These are phyloP conservation scores for Artibeus jamaicensis DNA, from an alignment of 2,797 vertebrate species.

Conservation along the genomic window DNA sequence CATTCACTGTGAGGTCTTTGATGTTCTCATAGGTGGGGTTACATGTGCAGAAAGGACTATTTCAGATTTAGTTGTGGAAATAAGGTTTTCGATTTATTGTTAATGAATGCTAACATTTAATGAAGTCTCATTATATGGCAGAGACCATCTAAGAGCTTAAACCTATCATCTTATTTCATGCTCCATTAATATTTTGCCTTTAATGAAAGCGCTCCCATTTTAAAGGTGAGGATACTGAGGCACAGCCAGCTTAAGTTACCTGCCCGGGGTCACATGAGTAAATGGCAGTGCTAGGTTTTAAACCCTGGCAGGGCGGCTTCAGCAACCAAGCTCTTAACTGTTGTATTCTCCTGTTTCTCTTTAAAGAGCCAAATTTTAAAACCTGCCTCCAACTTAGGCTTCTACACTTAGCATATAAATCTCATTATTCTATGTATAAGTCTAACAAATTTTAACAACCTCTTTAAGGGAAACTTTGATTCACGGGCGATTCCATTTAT, in stretches of 20 bases:
- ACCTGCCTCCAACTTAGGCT: not conserved
- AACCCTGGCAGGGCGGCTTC: not conserved
- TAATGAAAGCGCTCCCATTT: not conserved
- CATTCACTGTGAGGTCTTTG: not conserved
- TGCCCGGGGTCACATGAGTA: not conserved
- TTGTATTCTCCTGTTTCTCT: not conserved
- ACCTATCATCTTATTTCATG: not conserved
- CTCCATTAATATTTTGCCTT: not conserved
- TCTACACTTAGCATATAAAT: not conserved
- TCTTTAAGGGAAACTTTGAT: slow-evolving; percentile 48
- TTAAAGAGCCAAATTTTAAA: not conserved
- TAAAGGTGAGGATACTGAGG: not conserved
- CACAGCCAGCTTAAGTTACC: no score
- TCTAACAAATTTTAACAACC: slow-evolving; percentile 19
- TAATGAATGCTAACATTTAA: not conserved
- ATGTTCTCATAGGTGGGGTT: not conserved
- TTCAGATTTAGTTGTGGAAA: not conserved
- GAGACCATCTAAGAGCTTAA: not conserved
- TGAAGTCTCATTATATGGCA: not conserved
- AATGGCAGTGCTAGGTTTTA: not conserved
- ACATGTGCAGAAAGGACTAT: not conserved
- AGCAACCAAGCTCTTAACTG: not conserved
- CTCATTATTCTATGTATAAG: slow-evolving; percentile 11
- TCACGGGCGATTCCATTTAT: slow-evolving; percentile 33
- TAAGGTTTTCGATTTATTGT: not conserved